These are phyloP conservation scores for Prionace glauca DNA, from an alignment of 2,797 vertebrate genomes.

Conservation along the genomic window DNA sequence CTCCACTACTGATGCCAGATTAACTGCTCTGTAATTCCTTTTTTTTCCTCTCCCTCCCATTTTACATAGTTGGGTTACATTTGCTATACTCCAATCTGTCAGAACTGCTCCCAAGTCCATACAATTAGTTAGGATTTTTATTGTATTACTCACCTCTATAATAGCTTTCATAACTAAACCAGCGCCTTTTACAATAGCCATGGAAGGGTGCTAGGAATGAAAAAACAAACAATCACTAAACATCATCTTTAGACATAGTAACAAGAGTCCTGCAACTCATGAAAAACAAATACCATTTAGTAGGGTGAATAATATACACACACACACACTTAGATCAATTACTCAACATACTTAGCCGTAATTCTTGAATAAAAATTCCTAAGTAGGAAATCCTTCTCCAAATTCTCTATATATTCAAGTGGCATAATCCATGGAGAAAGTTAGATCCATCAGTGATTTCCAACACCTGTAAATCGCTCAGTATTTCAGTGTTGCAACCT, in stretches of 20 bases:
- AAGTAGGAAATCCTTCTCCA: not conserved
- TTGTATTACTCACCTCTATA: slow-evolving; percentile 77
- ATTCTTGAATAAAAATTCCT: not conserved
- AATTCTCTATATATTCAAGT: not conserved
- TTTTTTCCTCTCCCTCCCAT: too few species aligned
- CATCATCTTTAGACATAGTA: not conserved
- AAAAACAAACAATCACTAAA: not conserved
- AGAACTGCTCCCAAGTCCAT: too few species aligned
- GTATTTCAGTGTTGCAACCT: not conserved
- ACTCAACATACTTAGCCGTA: not conserved
- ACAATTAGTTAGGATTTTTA: slow-evolving; percentile 27
- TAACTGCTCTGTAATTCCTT: too few species aligned
- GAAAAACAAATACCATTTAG: not conserved
- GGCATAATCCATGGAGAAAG: not conserved
- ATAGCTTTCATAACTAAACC: slow-evolving; percentile 98
- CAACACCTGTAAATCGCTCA: not conserved
- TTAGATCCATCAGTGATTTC: not conserved
- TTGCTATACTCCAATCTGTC: too few species aligned
- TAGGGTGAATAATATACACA: not conserved
- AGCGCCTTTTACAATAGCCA: slow-evolving; percentile 97
- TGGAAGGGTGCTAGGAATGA: slow-evolving; percentile 84
- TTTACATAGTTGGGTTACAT: too few species aligned
- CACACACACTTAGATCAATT: not conserved
- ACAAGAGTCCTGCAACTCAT: not conserved
- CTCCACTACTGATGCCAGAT: too few species aligned